Base-by-base conservation (phyloP, 2,888 invertebrate species). In the Euplagia quadripunctaria region DNA sequence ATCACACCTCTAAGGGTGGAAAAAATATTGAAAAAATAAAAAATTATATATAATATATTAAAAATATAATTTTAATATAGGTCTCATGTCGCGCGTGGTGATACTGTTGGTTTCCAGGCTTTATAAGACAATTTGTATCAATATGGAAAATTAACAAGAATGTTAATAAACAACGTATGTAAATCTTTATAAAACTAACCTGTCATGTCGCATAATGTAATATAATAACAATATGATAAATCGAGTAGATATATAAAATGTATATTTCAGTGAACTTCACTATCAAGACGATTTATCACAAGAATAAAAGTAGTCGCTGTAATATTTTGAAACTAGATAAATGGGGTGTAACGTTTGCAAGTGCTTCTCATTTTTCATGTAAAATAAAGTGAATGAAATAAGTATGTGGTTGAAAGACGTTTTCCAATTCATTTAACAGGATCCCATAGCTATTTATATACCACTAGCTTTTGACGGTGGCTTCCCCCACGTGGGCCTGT, bases 281-380 rank as follows among this genome's bases (percentile, higher is more conserved):
- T 66, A 66, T 66, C 66, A 0, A 41, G 43, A 41, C 17, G 41
- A 66, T 66, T 66, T 41, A 51, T 66, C 66, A 66, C 51, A 51
- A 9, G 49, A 17, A 51, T 66, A 49, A 20, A 43, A 66, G 1
- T 49, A 41, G 41, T 31, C 14, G 61, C 31, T 31, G 61, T 61
- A 61, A 61, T 31, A 61, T 61, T 17, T 66, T 11, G 11, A 6
- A 41, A 17, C 51, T 11, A 51, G 51, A 51, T 17, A 41, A 51
- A 66, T 51, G 51, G 4, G 17, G 49, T 31, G 49, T 51, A 17
- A 31, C 31, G 31, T 31, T 65, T 51, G 66, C 51, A 17, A 49
- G 31, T 31, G 66, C 17, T 51, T 61, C 51, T 41, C 51, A 51
- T 51, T 66, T 66, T 66, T 66, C 51, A 41, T 51, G 17, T 17